phyloP scores from a whole-genome alignment of 2,113 vertebrate genomes.

The Sceloporus tristichus region DNA sequence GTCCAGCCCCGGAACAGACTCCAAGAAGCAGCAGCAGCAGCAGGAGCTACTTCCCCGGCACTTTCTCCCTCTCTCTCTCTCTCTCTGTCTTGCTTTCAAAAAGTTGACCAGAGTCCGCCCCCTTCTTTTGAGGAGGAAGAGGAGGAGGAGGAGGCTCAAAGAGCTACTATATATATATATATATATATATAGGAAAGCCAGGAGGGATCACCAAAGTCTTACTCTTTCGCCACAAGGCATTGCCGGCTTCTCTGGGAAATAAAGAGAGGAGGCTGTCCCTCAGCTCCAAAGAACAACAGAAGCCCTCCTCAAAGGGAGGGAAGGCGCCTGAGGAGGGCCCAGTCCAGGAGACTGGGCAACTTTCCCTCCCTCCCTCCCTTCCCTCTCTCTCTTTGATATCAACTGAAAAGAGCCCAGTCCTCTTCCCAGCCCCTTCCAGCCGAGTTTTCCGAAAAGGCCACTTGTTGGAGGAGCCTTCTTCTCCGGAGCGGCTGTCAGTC shows the following conservation, averaged over 20 bases:
- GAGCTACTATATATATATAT: too few species aligned
- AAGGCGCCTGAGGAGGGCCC: neutral
- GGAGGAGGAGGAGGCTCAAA: too few species aligned
- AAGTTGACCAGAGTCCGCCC: neutral
- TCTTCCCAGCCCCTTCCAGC: neutral
- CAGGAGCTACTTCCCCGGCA: too few species aligned
- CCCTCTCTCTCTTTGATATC: neutral
- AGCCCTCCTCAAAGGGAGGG: neutral
- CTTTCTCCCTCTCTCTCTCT: too few species aligned
- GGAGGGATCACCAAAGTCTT: constrained; percentile 11
- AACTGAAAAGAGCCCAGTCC: neutral
- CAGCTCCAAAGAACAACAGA: neutral
- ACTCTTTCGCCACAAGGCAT: constrained; percentile 24
- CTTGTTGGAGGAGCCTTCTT: neutral
- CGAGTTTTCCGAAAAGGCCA: neutral
- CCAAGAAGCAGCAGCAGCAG: neutral
- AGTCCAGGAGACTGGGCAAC: neutral
- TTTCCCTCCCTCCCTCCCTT: neutral
- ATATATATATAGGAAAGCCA: neutral
- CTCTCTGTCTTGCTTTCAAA: neutral
- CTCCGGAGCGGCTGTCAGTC: neutral
- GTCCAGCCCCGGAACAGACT: too few species aligned
- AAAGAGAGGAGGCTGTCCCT: neutral
- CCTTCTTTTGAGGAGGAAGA: too few species aligned
- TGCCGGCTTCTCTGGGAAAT: too few species aligned